Percentiles rank a stretch among this genome's conserved stretches.
Conservation (phyloP, 1,140 invertebrate genomes). For the Drosophila nikananu region DNA sequence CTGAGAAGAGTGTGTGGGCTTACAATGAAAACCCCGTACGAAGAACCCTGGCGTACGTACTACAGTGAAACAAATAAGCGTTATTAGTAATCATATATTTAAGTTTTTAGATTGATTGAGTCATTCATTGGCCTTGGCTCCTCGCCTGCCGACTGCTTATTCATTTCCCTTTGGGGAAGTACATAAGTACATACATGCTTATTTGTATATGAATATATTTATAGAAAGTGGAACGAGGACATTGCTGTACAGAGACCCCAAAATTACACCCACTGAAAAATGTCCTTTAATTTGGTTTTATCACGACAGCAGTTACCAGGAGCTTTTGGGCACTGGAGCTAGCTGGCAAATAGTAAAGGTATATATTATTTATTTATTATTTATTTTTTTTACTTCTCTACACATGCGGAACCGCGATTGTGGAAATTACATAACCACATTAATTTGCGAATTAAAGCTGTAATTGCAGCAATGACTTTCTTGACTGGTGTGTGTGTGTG, state of each 20-base stretch:
- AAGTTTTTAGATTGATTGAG: slow-evolving; percentile 28
- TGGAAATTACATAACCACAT: slow-evolving; percentile 30
- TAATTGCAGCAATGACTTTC: slow-evolving; percentile 45
- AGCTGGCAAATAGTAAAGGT: not conserved
- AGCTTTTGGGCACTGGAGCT: not conserved
- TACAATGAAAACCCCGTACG: slow-evolving; percentile 6
- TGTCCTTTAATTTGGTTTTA: slow-evolving; percentile 45
- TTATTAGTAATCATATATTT: slow-evolving; percentile 16
- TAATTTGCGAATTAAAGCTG: slow-evolving; percentile 39
- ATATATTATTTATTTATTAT: not conserved
- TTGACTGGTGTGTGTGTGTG: not conserved
- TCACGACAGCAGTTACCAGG: slow-evolving; percentile 37
- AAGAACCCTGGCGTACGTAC: not conserved
- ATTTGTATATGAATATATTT: not conserved
- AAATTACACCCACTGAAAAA: slow-evolving; percentile 17
- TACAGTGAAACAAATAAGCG: slow-evolving; percentile 5
- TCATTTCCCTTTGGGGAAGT: slow-evolving; percentile 1
- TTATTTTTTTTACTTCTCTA: not conserved
- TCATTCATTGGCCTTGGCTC: slow-evolving; percentile 27
- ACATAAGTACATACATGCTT: not conserved
- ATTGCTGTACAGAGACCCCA: slow-evolving; percentile 13
- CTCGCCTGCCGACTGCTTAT: not conserved
- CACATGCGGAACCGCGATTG: slow-evolving; percentile 25
- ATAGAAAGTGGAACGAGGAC: slow-evolving; percentile 34
- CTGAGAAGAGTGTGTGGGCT: slow-evolving; percentile 23